These are phyloP conservation scores for Lophochroa leadbeateri DNA, from an alignment of 2,113 vertebrate genomes.

Conservation along the genomic window DNA sequence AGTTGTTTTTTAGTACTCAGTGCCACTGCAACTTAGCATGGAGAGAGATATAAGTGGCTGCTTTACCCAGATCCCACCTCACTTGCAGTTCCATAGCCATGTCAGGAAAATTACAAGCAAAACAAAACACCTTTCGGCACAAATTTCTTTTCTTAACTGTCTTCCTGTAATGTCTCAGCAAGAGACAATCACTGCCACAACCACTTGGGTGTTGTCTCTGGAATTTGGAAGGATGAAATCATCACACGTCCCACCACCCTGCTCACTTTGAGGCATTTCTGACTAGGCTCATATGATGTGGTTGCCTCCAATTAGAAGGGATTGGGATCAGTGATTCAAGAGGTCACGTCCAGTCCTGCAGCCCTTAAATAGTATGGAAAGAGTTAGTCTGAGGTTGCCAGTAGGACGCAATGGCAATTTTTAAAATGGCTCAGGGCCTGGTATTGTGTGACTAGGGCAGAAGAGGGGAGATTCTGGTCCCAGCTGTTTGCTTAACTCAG, in stretches of 20 bases:
- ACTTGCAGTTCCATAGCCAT: not conserved
- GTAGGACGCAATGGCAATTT: not conserved
- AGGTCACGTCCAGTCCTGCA: conserved; percentile 29
- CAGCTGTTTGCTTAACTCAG: not conserved
- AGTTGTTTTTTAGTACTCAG: not conserved
- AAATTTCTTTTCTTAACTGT: not conserved
- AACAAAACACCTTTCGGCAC: not conserved
- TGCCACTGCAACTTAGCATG: not conserved
- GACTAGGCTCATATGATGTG: conserved; percentile 30
- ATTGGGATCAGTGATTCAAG: conserved; percentile 50
- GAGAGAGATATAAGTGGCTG: not conserved
- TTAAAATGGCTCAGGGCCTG: not conserved
- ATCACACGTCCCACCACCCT: not conserved
- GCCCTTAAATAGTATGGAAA: conserved; percentile 53
- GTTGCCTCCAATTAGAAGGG: conserved; percentile 17
- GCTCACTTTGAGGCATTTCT: conserved; percentile 31
- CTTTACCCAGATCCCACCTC: not conserved
- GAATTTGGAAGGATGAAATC: conserved; percentile 52
- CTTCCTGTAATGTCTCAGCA: not conserved
- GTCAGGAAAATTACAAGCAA: not conserved
- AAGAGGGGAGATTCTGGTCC: not conserved
- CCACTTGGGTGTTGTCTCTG: not conserved
- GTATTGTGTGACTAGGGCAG: not conserved
- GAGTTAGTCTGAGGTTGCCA: conserved; percentile 37
- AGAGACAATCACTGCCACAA: conserved; percentile 1